Evolutionary conservation across 2,797 vertebrate genomes (phyloP).

Genomic region (Otolemur crassicaudatus): DNA sequence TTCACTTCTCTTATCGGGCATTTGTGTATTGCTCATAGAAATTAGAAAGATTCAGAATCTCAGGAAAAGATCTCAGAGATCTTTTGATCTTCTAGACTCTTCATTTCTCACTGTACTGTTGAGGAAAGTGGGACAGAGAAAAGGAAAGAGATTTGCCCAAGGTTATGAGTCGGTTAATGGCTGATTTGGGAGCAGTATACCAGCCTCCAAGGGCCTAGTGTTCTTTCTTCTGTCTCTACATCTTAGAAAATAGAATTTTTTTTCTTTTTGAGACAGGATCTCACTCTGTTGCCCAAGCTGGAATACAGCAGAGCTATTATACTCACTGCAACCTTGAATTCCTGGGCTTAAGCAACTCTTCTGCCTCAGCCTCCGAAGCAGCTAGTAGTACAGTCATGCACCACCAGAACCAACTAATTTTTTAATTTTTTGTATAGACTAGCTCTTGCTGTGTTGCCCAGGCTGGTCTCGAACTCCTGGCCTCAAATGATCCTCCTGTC

Average conservation of each 20-base stretch:
- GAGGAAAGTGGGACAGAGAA: not conserved
- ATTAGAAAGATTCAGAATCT: constrained; percentile 6
- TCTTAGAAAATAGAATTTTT: not conserved
- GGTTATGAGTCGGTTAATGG: not conserved
- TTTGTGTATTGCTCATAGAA: not conserved
- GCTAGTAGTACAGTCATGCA: not conserved
- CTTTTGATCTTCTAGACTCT: not conserved
- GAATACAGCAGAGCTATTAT: not conserved
- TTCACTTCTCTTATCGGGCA: not conserved
- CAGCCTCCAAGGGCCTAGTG: not conserved
- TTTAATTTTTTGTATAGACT: not conserved
- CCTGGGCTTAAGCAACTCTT: not conserved
- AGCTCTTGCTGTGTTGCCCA: not conserved
- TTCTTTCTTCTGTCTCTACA: not conserved
- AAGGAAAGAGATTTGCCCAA: not conserved
- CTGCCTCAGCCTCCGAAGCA: not conserved
- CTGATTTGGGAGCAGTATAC: not conserved
- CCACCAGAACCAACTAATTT: not conserved
- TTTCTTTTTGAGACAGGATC: not conserved
- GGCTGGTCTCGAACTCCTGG: not conserved
- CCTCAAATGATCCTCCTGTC: not conserved
- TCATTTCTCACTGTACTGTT: not conserved
- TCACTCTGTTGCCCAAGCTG: not conserved
- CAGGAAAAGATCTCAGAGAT: not conserved
- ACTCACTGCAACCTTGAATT: not conserved